Evolutionary conservation across 1,140 invertebrate genomes (phyloP).

Genomic region (Scaptodrosophila lebanonensis): DNA sequence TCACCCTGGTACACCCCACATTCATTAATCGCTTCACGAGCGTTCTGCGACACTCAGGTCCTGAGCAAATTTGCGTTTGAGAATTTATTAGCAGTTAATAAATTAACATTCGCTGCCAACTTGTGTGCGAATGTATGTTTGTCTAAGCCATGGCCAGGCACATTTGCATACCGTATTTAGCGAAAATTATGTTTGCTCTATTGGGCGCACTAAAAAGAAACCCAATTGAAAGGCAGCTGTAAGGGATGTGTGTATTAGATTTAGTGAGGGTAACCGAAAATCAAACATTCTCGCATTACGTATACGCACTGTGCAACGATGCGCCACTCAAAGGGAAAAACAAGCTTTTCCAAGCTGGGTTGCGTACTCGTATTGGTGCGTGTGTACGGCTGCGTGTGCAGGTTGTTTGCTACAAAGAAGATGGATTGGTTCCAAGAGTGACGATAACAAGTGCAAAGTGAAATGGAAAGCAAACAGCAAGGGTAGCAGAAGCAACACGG

Average conservation of each 20-base stretch:
- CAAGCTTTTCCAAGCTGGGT: constrained; percentile 17
- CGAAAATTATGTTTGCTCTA: constrained; percentile 35
- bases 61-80: constrained; percentile 64
- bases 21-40: too few relatives aligned
- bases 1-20: background rate
- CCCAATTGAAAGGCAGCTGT: constrained; percentile 17
- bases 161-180: too few relatives aligned
- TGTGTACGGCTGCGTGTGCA: constrained; percentile 30
- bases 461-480: constrained; percentile 62
- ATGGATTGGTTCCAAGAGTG: constrained; percentile 73
- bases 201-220: background rate
- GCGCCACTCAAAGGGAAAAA: background rate
- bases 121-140: background rate
- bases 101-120: constrained; percentile 41
- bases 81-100: constrained; percentile 70
- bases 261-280: constrained; percentile 40
- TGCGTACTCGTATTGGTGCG: constrained; percentile 38
- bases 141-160: background rate
- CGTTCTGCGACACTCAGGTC: too few relatives aligned
- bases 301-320: constrained; percentile 19
- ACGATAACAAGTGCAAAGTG: constrained; percentile 66
- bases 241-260: background rate
- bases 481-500: constrained; percentile 1
- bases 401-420: constrained; percentile 51
- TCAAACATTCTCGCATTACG: constrained; percentile 46